Percentiles rank a stretch among this genome's conserved stretches.
phyloP scores from a whole-genome alignment of 2,113 vertebrate species.

The Hassar affinis region DNA sequence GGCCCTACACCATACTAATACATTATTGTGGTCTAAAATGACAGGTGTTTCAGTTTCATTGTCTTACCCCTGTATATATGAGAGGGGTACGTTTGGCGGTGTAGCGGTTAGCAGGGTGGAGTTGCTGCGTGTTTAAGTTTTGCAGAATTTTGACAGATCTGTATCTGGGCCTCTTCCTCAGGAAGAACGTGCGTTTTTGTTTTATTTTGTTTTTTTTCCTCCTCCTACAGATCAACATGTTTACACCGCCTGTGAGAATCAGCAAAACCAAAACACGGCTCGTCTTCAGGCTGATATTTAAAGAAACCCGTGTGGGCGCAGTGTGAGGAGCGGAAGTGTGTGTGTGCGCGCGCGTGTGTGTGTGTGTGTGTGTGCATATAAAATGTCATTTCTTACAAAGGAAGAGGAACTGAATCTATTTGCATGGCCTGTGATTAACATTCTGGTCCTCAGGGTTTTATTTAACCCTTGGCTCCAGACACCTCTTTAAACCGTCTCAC shows the following conservation, averaged over 20 bases:
- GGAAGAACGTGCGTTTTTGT: constrained; percentile 12
- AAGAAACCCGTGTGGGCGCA: constrained; percentile 11
- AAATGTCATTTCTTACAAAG: not conserved
- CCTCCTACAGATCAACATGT: constrained; percentile 20
- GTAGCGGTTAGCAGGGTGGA: not conserved
- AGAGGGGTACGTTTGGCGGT: no score
- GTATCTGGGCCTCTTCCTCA: constrained; percentile 33
- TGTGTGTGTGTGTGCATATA: not conserved
- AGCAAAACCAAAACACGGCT: constrained; percentile 19
- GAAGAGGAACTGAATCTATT: constrained; percentile 21
- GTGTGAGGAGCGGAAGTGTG: constrained; percentile 8
- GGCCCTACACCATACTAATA: no score
- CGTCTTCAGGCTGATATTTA: not conserved
- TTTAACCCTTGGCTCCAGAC: not conserved
- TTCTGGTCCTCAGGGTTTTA: not conserved
- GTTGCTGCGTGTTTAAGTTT: not conserved
- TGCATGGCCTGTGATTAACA: not conserved
- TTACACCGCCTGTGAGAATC: constrained; percentile 19
- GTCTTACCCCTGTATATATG: no score
- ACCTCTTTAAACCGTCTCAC: not conserved
- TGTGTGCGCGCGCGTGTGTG: constrained; percentile 14
- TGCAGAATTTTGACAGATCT: not conserved
- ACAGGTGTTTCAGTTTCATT: no score
- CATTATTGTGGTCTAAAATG: no score
- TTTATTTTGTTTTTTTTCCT: not conserved